Evolutionary conservation across 2,113 vertebrate species (phyloP).

Genomic region (Takifugu flavidus): DNA sequence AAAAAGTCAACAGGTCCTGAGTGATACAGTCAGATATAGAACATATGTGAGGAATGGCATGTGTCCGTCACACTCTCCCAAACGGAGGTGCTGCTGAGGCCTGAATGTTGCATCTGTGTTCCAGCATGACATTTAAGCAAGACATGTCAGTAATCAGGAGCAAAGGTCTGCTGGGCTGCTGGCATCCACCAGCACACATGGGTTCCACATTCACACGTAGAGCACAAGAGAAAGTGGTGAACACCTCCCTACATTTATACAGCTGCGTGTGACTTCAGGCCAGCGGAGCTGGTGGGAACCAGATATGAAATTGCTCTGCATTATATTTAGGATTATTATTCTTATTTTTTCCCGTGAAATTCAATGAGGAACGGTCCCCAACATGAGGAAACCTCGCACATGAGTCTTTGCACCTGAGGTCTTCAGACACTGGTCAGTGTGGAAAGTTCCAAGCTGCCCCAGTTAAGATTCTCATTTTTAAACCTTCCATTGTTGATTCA

Average conservation of each 20-base stretch:
- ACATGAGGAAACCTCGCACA: too few species aligned
- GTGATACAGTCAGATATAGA: slow-evolving; percentile 38
- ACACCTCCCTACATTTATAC: slow-evolving; percentile 9
- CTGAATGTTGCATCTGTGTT: slow-evolving; percentile 37
- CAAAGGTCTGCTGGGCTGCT: slow-evolving; percentile 21
- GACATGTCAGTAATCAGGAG: slow-evolving; percentile 33
- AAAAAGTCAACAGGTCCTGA: neutral
- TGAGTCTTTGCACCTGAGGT: too few species aligned
- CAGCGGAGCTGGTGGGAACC: neutral
- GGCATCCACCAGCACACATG: slow-evolving; percentile 12
- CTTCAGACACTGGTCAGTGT: too few species aligned
- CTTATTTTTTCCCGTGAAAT: too few species aligned
- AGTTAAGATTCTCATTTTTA: too few species aligned
- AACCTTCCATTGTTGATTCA: too few species aligned
- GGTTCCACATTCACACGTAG: slow-evolving; percentile 13
- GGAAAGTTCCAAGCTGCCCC: too few species aligned
- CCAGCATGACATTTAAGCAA: slow-evolving; percentile 55
- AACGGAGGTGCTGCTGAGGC: slow-evolving; percentile 18
- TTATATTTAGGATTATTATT: neutral
- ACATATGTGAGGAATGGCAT: slow-evolving; percentile 45
- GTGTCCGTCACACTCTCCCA: slow-evolving; percentile 44
- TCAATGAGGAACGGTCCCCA: too few species aligned
- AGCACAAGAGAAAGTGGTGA: slow-evolving; percentile 1
- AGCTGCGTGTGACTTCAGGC: slow-evolving; percentile 2
- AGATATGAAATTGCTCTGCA: neutral